phyloP scores from a whole-genome alignment of 2,113 vertebrate species.

The Gallinago paraguaiae region DNA sequence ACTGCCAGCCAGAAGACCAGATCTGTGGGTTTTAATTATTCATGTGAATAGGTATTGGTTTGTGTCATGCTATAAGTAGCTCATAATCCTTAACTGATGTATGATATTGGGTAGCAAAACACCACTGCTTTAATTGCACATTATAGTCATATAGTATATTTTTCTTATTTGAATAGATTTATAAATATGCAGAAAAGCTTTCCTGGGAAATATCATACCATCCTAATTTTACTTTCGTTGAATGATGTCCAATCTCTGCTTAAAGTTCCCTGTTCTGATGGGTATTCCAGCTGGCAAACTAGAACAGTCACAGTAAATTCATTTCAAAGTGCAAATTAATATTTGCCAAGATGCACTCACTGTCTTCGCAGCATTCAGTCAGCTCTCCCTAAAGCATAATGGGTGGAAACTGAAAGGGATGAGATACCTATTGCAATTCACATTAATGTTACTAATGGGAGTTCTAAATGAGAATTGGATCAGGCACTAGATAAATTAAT shows the following conservation, averaged over 20 bases:
- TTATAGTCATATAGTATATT: neutral
- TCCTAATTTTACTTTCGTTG: conserved; percentile 43
- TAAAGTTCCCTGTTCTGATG: conserved; percentile 45
- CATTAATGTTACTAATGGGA: conserved; percentile 47
- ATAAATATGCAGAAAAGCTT: conserved; percentile 41
- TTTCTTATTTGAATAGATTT: neutral
- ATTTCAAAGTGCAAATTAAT: conserved; percentile 66
- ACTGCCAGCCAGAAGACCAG: neutral
- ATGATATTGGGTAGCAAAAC: neutral
- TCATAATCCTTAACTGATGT: neutral
- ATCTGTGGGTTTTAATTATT: neutral
- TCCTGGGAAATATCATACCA: conserved; percentile 21
- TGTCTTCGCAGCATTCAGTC: conserved; percentile 49
- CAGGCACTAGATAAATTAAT: conserved; percentile 44
- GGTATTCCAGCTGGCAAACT: conserved; percentile 67
- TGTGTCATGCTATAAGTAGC: neutral
- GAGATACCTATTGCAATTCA: conserved; percentile 52
- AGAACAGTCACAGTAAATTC: conserved; percentile 63
- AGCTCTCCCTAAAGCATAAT: conserved; percentile 35
- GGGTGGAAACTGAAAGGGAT: conserved; percentile 28
- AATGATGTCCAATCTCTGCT: conserved; percentile 38
- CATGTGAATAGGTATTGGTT: neutral
- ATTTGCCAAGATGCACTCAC: conserved; percentile 64
- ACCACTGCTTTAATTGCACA: neutral
- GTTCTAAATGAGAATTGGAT: conserved; percentile 40